Evolutionary conservation across 64 coral and sea anemone genomes (phyloP).

Genomic region (Trachythela sp.): DNA sequence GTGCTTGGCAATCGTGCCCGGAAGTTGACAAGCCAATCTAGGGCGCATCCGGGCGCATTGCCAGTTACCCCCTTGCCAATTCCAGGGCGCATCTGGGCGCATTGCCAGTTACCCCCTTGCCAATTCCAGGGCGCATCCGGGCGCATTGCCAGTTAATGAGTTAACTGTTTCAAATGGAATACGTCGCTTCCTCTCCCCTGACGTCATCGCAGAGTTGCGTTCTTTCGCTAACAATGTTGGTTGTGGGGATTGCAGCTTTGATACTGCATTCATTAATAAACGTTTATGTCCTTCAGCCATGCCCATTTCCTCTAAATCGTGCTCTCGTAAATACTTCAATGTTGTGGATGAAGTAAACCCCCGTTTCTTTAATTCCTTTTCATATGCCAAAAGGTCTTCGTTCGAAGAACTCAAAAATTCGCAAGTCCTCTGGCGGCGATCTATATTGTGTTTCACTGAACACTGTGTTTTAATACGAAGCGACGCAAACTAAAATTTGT

Average conservation of each 20-base stretch:
- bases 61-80: no score
- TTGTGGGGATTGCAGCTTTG: slow-evolving; percentile 1
- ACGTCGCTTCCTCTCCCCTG: not conserved
- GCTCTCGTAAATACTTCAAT: not conserved
- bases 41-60: no score
- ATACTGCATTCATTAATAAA: slow-evolving; percentile 7
- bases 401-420: not conserved
- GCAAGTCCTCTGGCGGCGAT: not conserved
- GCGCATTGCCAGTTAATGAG: no score
- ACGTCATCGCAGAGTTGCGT: not conserved
- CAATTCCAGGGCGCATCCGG: no score
- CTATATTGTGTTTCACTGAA: not conserved
- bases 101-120: no score
- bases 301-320: slow-evolving; percentile 1
- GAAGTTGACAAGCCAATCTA: no score
- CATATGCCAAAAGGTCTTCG: not conserved
- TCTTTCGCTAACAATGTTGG: not conserved
- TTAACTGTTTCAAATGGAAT: not conserved
- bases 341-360: not conserved
- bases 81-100: no score
- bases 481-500: no score
- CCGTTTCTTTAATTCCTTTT: not conserved
- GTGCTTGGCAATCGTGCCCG: no score
- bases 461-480: no score
- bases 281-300: slow-evolving; percentile 6